Base-by-base conservation (phyloP, 1,140 invertebrate species). In the Aphis gossypii region DNA sequence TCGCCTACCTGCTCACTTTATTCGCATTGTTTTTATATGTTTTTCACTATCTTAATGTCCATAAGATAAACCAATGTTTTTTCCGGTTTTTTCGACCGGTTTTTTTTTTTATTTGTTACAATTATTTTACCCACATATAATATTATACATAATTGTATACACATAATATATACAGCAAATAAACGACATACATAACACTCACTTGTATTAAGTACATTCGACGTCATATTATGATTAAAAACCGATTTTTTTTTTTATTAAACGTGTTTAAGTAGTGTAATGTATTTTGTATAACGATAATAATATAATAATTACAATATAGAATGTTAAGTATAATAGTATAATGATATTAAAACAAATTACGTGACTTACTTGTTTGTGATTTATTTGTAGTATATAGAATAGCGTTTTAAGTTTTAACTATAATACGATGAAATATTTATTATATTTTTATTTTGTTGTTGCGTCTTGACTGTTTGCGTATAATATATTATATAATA, bases 61-160 rank as follows among this genome's bases (percentile, higher is more conserved):
- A 46, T 91, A 91, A 91, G 90, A 44, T 91, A 91, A 91, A 76
- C 41, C 90, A 91, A 46, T 35, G 60, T 41, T 60, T 54, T 44
- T 2, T 25, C 38, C 38, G 38, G 30, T 41, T 41, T 41, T 90
- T 60, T 60, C 56, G 56, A 25, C 9, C 25, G n/a, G 56, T 90
- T 54, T 56, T 90, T 76, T 90, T 54, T 56, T 90, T 76, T 41
- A 76, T 76, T 54, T 89, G 25, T 35, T 35, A 18, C 21, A 14
- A 46, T 48, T 48, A 46, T 48, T 56, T 48, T 23, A 89, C 14
- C 25, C 11, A 4, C 30, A 35, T 35, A 35, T 35, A 35, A 35
- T 35, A 35, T 35, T 35, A 35, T 35, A 35, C 35, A 35, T 35
- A 35, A 35, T 35, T 35, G 0, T 35, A 35, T 35, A 35, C 35